Evolutionary conservation across 2,888 invertebrate species (phyloP).

Genomic region (Euspilapteryx auroguttella): DNA sequence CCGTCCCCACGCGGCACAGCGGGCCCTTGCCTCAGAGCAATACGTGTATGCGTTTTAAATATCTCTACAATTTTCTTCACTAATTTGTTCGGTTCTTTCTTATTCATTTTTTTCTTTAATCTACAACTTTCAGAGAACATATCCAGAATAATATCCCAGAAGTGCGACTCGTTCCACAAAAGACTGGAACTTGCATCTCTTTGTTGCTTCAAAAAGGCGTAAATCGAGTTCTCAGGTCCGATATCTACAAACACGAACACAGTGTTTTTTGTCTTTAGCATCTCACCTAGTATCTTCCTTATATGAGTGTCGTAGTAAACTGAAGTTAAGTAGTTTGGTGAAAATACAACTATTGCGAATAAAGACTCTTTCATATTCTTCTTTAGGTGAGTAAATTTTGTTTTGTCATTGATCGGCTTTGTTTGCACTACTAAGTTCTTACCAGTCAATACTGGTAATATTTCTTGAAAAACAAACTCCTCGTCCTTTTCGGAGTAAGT

Average conservation of each 20-base stretch:
- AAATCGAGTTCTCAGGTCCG: constrained; percentile 42
- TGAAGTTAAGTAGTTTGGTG: constrained; percentile 39
- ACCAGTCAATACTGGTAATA: constrained; percentile 19
- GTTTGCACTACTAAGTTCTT: not conserved
- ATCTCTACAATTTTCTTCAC: no score
- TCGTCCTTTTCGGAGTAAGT: constrained; percentile 29
- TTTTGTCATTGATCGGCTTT: not conserved
- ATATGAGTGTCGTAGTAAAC: constrained; percentile 40
- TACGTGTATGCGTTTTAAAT: no score
- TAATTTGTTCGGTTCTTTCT: no score
- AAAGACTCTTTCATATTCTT: no score
- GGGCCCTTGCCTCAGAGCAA: no score
- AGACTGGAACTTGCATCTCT: constrained; percentile 28
- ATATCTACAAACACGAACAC: constrained; percentile 39
- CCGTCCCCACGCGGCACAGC: no score
- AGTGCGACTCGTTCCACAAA: constrained; percentile 37
- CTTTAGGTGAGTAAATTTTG: no score
- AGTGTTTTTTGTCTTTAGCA: constrained; percentile 33
- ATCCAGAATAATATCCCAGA: constrained; percentile 28
- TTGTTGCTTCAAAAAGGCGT: constrained; percentile 41
- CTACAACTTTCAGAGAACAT: no score
- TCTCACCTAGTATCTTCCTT: constrained; percentile 40
- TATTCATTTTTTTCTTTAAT: no score
- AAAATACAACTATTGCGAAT: constrained; percentile 26
- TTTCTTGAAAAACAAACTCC: constrained; percentile 32